A percentile compares a stretch with the other conserved stretches of the same genome.
These are phyloP conservation scores for Daphoenositta chrysoptera DNA, from an alignment of 2,113 vertebrate genomes.

Conservation along the genomic window DNA sequence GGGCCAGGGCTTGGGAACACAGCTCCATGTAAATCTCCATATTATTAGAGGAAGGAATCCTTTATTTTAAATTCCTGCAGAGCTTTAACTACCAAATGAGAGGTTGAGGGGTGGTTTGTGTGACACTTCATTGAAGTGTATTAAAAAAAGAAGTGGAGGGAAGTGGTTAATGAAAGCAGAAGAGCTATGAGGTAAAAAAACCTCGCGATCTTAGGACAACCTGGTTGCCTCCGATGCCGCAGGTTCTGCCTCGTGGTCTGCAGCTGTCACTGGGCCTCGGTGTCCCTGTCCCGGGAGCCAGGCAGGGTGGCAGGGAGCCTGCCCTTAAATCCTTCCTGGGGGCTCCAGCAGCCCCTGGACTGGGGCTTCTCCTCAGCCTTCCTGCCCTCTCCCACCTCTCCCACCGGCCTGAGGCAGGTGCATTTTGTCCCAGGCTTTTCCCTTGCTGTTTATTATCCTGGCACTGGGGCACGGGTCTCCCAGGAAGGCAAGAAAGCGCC, in stretches of 20 bases:
- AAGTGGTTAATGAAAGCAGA: not conserved
- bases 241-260: fast-evolving
- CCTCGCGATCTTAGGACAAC: fast-evolving
- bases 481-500: fast-evolving
- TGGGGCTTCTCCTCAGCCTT: fast-evolving
- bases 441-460: fast-evolving
- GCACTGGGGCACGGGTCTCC: no score
- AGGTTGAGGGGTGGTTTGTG: not conserved
- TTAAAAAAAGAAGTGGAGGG: not conserved
- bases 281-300: fast-evolving
- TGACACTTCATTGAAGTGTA: not conserved
- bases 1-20: no score
- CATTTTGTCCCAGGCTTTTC: not conserved
- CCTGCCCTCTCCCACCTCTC: fast-evolving
- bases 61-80: not conserved
- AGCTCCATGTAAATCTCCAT: not conserved
- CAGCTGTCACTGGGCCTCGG: fast-evolving
- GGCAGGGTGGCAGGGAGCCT: not conserved
- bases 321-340: not conserved
- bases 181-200: not conserved
- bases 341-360: fast-evolving
- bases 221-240: fast-evolving
- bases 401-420: fast-evolving
- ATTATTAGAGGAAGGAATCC: not conserved
- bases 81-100: not conserved